Percentiles rank a stretch among this genome's conserved stretches.
These are phyloP conservation scores for Lepisosteus osseus DNA, from an alignment of 2,113 vertebrate species.

Conservation along the genomic window DNA sequence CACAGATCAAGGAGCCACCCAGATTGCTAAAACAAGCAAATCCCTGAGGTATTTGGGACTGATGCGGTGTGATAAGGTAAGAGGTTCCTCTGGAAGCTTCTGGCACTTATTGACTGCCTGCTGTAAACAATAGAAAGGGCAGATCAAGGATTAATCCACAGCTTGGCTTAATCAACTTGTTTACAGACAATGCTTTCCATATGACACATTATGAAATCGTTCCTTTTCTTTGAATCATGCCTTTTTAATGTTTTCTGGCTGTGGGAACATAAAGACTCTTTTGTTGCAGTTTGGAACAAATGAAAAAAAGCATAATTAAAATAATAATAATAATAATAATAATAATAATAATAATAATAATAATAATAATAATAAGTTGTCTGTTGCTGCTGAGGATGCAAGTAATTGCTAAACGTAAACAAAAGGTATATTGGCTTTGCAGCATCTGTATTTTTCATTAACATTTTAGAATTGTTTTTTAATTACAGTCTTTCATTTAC, in stretches of 20 bases:
- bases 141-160: constrained; percentile 9
- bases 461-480: neutral
- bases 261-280: too few species aligned
- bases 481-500: neutral
- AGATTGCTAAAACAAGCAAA: constrained; percentile 95
- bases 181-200: neutral
- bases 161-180: constrained; percentile 3
- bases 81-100: constrained; percentile 2
- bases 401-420: too few species aligned
- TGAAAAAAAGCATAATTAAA: too few species aligned
- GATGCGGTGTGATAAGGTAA: constrained; percentile 98
- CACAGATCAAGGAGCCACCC: constrained; percentile 91
- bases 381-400: too few species aligned
- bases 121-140: constrained; percentile 3
- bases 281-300: too few species aligned
- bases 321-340: too few species aligned
- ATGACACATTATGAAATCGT: neutral
- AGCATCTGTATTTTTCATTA: neutral
- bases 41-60: constrained; percentile 93
- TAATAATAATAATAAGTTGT: too few species aligned
- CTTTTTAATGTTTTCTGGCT: too few species aligned
- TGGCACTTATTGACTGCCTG: constrained; percentile 2
- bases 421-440: too few species aligned
- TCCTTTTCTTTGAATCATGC: neutral
- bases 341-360: too few species aligned